Evolutionary conservation across 2,113 vertebrate genomes (phyloP).

Genomic region (Alaudala cheleensis): DNA sequence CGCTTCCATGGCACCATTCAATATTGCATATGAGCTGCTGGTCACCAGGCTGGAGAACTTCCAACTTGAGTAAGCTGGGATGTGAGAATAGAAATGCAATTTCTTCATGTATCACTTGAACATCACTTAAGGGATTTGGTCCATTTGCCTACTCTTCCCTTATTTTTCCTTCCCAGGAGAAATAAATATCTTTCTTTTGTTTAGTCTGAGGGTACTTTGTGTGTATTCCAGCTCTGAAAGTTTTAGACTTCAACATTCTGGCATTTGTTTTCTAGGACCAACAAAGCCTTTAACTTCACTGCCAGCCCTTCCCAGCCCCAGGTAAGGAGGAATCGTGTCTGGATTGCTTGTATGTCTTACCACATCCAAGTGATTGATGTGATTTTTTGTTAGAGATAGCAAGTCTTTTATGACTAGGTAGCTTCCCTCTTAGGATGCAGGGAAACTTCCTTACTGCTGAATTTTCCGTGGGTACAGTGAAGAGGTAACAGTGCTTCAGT

Average conservation of each 20-base stretch:
- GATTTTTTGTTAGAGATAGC: background rate
- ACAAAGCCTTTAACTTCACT: conserved; percentile 75
- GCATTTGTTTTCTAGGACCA: conserved; percentile 70
- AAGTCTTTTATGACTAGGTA: background rate
- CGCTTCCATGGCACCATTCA: conserved; percentile 78
- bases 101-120: background rate
- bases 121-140: background rate
- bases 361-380: background rate
- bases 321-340: conserved; percentile 61
- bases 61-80: conserved; percentile 75
- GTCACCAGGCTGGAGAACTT: conserved; percentile 77
- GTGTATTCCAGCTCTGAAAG: background rate
- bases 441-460: background rate
- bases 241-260: background rate
- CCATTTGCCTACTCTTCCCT: background rate
- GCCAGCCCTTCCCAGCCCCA: conserved; percentile 84
- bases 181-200: background rate
- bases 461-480: background rate
- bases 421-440: background rate
- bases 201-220: background rate
- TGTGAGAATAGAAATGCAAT: background rate
- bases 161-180: background rate
- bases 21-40: conserved; percentile 71
- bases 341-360: background rate
- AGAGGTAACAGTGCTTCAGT: background rate